Conservation (phyloP, 2,113 vertebrate genomes). For the Sitta europaea region DNA sequence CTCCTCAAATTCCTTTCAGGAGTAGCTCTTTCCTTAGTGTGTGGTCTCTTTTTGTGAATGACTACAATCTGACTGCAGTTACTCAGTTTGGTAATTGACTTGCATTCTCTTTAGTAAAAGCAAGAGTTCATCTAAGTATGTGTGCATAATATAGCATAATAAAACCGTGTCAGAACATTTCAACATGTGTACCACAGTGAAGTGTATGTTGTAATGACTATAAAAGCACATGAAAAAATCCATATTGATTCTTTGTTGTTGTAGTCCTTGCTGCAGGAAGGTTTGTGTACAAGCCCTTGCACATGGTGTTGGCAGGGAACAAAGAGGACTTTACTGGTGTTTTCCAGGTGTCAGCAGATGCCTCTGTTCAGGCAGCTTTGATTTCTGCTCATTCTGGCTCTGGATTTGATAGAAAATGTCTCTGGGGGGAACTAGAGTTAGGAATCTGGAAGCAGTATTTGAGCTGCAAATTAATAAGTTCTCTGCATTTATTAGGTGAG, state of each 20-base stretch:
- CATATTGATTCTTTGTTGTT: neutral
- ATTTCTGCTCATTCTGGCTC: neutral
- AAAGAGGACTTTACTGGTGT: neutral
- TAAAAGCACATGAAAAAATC: neutral
- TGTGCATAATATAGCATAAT: neutral
- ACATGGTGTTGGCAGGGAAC: fast-evolving
- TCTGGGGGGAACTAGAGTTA: neutral
- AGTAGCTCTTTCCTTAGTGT: neutral
- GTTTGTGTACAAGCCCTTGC: neutral
- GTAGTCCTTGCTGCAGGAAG: neutral
- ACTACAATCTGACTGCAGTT: neutral
- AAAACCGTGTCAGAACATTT: neutral
- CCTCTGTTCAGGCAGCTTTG: neutral
- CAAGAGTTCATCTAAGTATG: neutral
- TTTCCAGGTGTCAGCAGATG: neutral
- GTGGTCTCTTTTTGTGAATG: neutral
- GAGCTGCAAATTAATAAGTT: neutral
- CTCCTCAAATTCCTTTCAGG: neutral
- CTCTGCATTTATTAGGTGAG: neutral
- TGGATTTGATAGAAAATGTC: neutral
- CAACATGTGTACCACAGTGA: neutral
- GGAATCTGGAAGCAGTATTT: neutral
- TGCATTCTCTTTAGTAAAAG: neutral
- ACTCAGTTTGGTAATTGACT: neutral
- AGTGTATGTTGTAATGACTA: neutral